A percentile compares a stretch with the other conserved stretches of the same genome.
Evolutionary conservation across 2,797 vertebrate genomes (phyloP).

Genomic region (Gymnothorax reevesii): DNA sequence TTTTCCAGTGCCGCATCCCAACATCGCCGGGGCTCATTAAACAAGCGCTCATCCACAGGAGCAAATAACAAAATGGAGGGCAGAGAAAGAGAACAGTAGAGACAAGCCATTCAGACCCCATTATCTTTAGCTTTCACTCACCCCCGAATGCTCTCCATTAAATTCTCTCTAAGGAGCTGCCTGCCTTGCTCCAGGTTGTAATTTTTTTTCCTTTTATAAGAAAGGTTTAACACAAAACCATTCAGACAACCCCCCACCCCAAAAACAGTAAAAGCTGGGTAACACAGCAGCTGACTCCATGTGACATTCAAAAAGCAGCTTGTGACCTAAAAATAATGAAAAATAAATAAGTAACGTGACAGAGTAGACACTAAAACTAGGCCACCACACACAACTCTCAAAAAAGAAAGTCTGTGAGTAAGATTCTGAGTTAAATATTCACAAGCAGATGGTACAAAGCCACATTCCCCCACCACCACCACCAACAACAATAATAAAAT

Average conservation of each 20-base stretch:
- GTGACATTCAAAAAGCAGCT: background rate
- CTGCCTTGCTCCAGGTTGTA: background rate
- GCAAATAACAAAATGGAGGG: background rate
- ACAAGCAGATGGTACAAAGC: slow-evolving; percentile 2
- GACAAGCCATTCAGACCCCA: background rate
- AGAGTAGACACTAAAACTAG: background rate
- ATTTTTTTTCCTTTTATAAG: background rate
- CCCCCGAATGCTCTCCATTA: background rate
- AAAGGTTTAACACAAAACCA: background rate
- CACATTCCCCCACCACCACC: background rate
- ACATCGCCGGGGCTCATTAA: slow-evolving; percentile 18
- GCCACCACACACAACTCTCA: background rate
- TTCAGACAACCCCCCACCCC: background rate
- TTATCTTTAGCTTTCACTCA: background rate
- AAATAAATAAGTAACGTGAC: background rate
- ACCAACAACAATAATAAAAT: background rate
- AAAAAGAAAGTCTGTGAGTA: no score
- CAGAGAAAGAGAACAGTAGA: background rate
- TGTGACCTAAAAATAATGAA: background rate
- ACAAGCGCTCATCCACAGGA: slow-evolving; percentile 4
- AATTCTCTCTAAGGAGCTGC: background rate
- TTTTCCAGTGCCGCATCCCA: slow-evolving; percentile 22
- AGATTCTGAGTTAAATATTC: slow-evolving; percentile 21
- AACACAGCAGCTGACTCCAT: background rate
- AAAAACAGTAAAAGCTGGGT: background rate